Evolutionary conservation across 1,140 invertebrate genomes (phyloP), one percentile per base, ranked within the genome.

Genomic region (Lamellibrachia luymesi): DNA sequence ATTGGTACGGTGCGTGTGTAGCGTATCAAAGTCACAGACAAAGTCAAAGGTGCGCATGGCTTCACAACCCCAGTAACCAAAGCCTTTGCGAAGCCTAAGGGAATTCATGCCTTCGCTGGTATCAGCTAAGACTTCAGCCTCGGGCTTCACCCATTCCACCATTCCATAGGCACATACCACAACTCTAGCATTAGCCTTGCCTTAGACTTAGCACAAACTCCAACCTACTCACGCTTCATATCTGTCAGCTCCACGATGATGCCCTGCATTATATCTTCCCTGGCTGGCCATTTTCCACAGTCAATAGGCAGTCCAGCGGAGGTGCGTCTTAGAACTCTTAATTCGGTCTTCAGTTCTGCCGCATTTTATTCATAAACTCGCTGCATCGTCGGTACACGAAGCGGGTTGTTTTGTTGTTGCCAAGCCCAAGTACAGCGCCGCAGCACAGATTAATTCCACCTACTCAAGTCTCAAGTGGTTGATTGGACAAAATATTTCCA

Each of bases 341-440:
- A 80, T 80, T 80, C 64, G 2, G 25, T 22, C 17, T 80, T 80
- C 4, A 80, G 17, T 80, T 80, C 64, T 22, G 13, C 13, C 64
- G 25, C 64, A 80, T 80, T 17, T 80, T 80, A 80, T 80, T 80
- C 64, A 22, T 80, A 80, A 38, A 22, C 64, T 80, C 64, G 17
- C 64, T 22, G 64, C 64, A 80, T 80, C 64, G 64, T 22, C 64
- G 0, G 64, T 6, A 80, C 13, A 80, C 64, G 64, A 80, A 80
- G 64, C 64, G 64, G 64, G 64, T 80, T 80, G 64, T 80, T 80
- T 80, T 80, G 64, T 80, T 80, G 64, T 80, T 80, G 64, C 64
- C 64, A 80, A 80, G 64, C 13, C 64, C 64, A 80, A 80, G 64
- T 22, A 22, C 64, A 80, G 64, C 64, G 64, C 64, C 64, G 64